phyloP scores from a whole-genome alignment of 2,113 vertebrate species.

The Ophthalmolycus amberensis region DNA sequence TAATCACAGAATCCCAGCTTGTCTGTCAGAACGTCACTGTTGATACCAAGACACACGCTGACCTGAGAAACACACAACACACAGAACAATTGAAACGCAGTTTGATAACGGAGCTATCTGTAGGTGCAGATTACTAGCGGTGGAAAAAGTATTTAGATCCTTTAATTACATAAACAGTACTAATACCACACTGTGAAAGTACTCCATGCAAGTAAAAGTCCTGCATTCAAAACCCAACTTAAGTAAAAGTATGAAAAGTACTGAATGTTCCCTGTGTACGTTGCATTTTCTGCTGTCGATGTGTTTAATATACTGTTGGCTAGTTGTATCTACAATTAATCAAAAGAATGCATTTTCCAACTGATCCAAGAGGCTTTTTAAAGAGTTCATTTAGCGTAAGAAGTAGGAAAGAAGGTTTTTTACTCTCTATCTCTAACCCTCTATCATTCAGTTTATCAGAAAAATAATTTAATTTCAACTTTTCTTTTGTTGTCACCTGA shows the following conservation, averaged over 20 bases:
- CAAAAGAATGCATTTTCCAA: background rate
- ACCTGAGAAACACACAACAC: constrained; percentile 44
- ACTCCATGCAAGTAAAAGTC: background rate
- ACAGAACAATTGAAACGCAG: background rate
- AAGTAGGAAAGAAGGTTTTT: too few species aligned
- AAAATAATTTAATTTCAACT: too few species aligned
- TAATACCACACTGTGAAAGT: background rate
- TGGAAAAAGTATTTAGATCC: background rate
- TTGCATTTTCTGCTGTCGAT: background rate
- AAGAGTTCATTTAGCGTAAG: too few species aligned
- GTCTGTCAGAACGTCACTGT: accelerated
- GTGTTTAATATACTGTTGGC: background rate
- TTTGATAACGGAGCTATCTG: background rate
- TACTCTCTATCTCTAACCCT: too few species aligned
- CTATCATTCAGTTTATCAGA: too few species aligned
- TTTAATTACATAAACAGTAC: background rate
- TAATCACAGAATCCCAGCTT: constrained; percentile 61
- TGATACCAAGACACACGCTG: constrained; percentile 54
- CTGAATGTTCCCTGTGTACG: background rate
- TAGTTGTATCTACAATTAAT: background rate
- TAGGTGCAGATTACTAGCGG: background rate
- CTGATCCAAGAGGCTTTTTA: too few species aligned
- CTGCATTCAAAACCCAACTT: background rate
- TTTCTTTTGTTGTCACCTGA: too few species aligned
- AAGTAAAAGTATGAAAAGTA: background rate